Percentiles rank a stretch among this genome's conserved stretches.
These are phyloP conservation scores for Sitobion miscanthi DNA, from an alignment of 1,140 invertebrate genomes.

Conservation along the genomic window DNA sequence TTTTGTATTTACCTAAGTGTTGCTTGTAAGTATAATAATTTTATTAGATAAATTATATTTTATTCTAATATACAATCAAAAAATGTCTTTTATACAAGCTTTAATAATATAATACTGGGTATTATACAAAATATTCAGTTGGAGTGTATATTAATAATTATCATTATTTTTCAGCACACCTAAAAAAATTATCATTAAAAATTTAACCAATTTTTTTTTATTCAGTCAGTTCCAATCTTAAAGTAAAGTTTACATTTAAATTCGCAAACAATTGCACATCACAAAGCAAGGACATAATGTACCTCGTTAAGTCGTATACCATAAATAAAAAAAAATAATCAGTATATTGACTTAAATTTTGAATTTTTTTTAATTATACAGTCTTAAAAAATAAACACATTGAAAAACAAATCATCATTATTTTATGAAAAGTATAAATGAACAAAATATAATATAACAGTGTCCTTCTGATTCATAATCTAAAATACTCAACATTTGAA, in stretches of 20 bases:
- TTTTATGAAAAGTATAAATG: conserved; percentile 49
- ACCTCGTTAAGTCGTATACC: conserved; percentile 48
- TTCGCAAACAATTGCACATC: conserved; percentile 44
- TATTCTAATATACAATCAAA: not conserved
- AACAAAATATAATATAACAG: conserved; percentile 40
- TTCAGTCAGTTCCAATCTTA: conserved; percentile 40
- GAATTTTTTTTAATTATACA: conserved; percentile 32
- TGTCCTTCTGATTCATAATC: conserved; percentile 13
- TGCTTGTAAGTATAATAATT: not conserved
- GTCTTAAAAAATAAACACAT: conserved; percentile 46
- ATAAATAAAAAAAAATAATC: conserved; percentile 21
- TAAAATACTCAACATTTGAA: conserved; percentile 32
- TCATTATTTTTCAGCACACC: not conserved
- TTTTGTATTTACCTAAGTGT: not conserved
- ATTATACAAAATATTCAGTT: conserved; percentile 30
- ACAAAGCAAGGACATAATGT: conserved; percentile 41
- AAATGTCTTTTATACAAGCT: conserved; percentile 11
- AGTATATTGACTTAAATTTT: conserved; percentile 31
- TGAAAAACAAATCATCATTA: conserved; percentile 16
- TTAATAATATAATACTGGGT: not conserved
- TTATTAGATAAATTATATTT: not conserved
- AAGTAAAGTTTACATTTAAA: conserved; percentile 38
- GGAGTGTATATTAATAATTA: not conserved
- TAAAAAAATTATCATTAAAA: conserved; percentile 1
- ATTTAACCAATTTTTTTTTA: conserved; percentile 30